Conservation (phyloP, 2,113 vertebrate species). For the Proteles cristata region DNA sequence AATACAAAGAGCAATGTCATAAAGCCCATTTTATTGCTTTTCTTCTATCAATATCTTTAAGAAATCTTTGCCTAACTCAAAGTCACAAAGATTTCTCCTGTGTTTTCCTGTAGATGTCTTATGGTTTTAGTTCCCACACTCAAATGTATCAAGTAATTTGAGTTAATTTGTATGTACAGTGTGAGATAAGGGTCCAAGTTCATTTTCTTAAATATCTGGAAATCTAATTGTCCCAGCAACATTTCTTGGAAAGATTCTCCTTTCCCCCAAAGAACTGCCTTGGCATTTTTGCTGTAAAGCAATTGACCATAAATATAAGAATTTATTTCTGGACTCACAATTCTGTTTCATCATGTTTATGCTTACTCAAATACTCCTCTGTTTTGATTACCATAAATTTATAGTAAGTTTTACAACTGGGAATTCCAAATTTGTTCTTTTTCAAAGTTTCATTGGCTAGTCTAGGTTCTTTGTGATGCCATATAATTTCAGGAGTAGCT, state of each 20-base stretch:
- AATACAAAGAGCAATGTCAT: not conserved
- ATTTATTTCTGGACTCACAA: too few species aligned
- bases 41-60: not conserved
- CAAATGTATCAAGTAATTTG: not conserved
- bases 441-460: not conserved
- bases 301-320: not conserved
- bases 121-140: not conserved
- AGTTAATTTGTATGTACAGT: not conserved
- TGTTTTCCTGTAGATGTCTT: not conserved
- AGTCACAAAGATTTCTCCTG: not conserved
- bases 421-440: not conserved
- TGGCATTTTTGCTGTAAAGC: not conserved
- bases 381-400: not conserved
- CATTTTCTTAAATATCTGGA: not conserved
- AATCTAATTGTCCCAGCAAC: not conserved
- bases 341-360: not conserved
- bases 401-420: not conserved
- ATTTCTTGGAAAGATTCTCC: not conserved
- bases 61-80: not conserved
- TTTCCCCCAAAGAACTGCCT: not conserved
- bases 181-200: not conserved
- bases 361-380: not conserved
- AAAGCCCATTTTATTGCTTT: not conserved
- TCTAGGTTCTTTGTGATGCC: not conserved
- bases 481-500: not conserved